A percentile compares a stretch with the other conserved stretches of the same genome.
These are phyloP conservation scores for Hypsopygia costalis DNA, from an alignment of 2,888 invertebrate genomes.

Conservation along the genomic window DNA sequence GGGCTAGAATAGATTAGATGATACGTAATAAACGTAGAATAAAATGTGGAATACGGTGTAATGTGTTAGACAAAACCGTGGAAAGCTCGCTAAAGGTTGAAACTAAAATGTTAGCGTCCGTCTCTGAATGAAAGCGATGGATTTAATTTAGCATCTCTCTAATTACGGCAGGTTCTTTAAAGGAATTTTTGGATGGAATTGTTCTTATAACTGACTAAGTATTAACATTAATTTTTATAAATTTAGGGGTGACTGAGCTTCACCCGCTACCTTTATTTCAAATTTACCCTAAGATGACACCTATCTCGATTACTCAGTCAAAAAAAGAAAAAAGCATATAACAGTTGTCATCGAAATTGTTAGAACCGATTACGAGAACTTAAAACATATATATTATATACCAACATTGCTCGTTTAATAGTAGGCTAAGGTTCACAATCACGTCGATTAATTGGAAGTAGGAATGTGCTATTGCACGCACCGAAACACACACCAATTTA, in stretches of 20 bases:
- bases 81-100: constrained; percentile 74
- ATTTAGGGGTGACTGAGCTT: no score
- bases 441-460: constrained; percentile 57
- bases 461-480: constrained; percentile 78
- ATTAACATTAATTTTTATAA: constrained; percentile 47
- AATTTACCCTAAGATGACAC: no score
- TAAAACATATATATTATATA: no score
- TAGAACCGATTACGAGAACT: no score
- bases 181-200: constrained; percentile 75
- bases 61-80: constrained; percentile 30
- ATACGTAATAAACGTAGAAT: constrained; percentile 46
- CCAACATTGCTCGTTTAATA: no score
- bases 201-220: constrained; percentile 34
- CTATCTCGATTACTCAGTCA: no score
- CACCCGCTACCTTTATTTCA: no score
- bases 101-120: constrained; percentile 32
- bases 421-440: constrained; percentile 43
- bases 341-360: no score
- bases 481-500: constrained; percentile 73
- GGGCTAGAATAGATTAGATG: constrained; percentile 60
- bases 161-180: constrained; percentile 35
- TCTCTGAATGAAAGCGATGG: constrained; percentile 24
- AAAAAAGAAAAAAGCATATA: no score
- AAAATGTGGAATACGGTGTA: constrained; percentile 40
- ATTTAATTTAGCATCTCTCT: constrained; percentile 25